Percentiles rank a stretch among this genome's conserved stretches.
phyloP scores from a whole-genome alignment of 2,888 invertebrate genomes.

The Frankliniella intonsa region DNA sequence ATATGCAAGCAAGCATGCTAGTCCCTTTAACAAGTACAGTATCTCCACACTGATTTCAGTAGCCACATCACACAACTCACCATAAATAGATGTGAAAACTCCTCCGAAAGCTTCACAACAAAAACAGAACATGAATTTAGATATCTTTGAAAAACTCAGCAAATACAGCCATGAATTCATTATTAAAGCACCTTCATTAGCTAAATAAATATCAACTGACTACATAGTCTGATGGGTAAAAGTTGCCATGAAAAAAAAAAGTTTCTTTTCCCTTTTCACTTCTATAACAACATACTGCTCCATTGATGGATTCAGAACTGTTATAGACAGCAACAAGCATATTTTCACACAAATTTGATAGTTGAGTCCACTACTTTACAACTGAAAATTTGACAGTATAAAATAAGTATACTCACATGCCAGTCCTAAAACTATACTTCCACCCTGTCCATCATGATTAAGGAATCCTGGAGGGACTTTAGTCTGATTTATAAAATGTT shows the following conservation, averaged over 20 bases:
- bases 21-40: neutral
- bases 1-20: neutral
- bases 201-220: neutral
- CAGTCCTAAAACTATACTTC: slow-evolving; percentile 78
- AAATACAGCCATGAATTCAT: neutral
- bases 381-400: neutral
- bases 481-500: slow-evolving; percentile 65
- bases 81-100: slow-evolving; percentile 15
- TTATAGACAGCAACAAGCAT: neutral
- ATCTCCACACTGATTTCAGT: neutral
- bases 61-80: slow-evolving; percentile 12
- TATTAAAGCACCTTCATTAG: neutral
- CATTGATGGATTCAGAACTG: neutral
- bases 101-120: neutral
- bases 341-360: slow-evolving; percentile 25
- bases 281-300: neutral
- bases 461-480: slow-evolving; percentile 46
- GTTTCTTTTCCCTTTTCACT: too few species aligned
- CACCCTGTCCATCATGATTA: slow-evolving; percentile 47
- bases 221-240: neutral
- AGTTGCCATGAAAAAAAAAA: neutral
- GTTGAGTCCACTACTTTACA: too few species aligned
- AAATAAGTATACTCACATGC: slow-evolving; percentile 49
- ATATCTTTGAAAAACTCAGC: neutral
- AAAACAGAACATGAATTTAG: neutral